Conservation (phyloP, 2,113 vertebrate species). For the Empidonax alnorum region DNA sequence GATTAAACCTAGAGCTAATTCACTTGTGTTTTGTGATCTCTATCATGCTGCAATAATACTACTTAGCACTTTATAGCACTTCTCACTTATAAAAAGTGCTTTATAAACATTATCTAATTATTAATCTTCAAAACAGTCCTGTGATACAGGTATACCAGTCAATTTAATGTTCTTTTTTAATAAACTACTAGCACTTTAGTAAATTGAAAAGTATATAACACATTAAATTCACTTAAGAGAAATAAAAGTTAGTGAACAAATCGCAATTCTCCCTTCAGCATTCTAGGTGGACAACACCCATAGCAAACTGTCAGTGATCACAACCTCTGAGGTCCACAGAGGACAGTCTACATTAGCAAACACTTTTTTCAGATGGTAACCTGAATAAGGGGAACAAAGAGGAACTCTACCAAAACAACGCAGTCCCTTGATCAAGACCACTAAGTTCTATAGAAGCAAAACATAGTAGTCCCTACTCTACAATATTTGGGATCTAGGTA, state of each 20-base stretch:
- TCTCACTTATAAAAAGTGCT: constrained; percentile 60
- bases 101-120: constrained; percentile 68
- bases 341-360: background rate
- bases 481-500: background rate
- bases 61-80: constrained; percentile 55
- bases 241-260: constrained; percentile 33
- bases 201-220: constrained; percentile 64
- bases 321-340: background rate
- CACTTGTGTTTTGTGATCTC: constrained; percentile 68
- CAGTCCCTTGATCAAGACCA: background rate
- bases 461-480: background rate
- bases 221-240: constrained; percentile 66
- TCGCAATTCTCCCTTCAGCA: background rate
- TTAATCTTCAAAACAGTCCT: constrained; percentile 59
- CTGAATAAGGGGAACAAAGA: background rate
- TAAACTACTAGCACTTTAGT: constrained; percentile 61
- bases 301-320: background rate
- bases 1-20: constrained; percentile 71
- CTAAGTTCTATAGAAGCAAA: background rate
- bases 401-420: background rate
- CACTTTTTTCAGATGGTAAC: background rate
- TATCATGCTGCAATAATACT: constrained; percentile 60
- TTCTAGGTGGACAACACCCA: background rate
- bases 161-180: constrained; percentile 70
- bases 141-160: constrained; percentile 63